Evolutionary conservation across 2,888 invertebrate species (phyloP).

Genomic region (Serrognathus titanus): DNA sequence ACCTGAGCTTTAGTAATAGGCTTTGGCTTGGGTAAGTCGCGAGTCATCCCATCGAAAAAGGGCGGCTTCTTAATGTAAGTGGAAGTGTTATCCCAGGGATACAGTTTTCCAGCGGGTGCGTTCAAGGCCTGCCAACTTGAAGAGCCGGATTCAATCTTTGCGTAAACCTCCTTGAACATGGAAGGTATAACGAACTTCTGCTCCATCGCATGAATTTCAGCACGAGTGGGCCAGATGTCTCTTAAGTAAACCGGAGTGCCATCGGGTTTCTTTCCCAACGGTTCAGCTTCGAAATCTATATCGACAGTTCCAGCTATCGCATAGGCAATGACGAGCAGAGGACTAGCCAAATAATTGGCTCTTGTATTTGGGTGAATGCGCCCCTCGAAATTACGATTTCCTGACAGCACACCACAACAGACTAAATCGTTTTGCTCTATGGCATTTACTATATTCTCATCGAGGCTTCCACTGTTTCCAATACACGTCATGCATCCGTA

Average conservation of each 20-base stretch:
- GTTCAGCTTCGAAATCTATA: conserved; percentile 91
- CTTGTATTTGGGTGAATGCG: conserved; percentile 95
- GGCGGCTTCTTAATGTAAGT: conserved; percentile 97
- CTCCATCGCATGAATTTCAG: conserved; percentile 88
- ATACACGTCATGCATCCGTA: conserved; percentile 99
- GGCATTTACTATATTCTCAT: conserved; percentile 85
- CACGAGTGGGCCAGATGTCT: conserved; percentile 94
- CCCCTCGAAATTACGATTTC: conserved; percentile 98
- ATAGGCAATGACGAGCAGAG: conserved; percentile 94
- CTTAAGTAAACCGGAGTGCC: conserved; percentile 78
- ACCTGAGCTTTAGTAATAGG: conserved; percentile 73
- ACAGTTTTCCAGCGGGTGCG: conserved; percentile 78
- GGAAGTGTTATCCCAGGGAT: conserved; percentile 86
- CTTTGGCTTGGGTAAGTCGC: conserved; percentile 60
- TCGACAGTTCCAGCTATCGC: conserved; percentile 93
- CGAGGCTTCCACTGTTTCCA: conserved; percentile 94
- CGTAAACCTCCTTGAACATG: conserved; percentile 91
- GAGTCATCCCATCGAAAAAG: conserved; percentile 71
- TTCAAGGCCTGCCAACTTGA: conserved; percentile 78
- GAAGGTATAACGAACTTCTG: conserved; percentile 87
- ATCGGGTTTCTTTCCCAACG: conserved; percentile 63
- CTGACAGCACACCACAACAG: conserved; percentile 93
- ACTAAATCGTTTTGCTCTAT: conserved; percentile 93
- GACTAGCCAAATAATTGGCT: conserved; percentile 98
- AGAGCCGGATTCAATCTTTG: conserved; percentile 80